Evolutionary conservation across 2,113 vertebrate species (phyloP).

Genomic region (Brevimyrus niger): DNA sequence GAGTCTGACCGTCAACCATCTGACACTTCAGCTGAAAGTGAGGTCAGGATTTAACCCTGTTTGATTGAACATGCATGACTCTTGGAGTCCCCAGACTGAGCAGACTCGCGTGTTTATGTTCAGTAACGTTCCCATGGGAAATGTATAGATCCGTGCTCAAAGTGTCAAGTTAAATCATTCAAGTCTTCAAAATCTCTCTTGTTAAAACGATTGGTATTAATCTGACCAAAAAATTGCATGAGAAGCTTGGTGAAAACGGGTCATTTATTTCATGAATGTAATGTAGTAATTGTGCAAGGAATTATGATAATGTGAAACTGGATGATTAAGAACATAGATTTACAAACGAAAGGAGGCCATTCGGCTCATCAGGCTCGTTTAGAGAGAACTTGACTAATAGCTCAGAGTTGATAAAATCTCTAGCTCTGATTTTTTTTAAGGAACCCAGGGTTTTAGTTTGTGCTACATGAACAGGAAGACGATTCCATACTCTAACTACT

Average conservation of each 20-base stretch:
- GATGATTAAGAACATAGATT: neutral
- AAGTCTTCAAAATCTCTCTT: neutral
- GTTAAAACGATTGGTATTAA: neutral
- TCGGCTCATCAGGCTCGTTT: too few species aligned
- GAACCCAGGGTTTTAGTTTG: too few species aligned
- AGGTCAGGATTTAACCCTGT: neutral
- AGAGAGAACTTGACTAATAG: too few species aligned
- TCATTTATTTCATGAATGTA: neutral
- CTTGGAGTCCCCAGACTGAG: neutral
- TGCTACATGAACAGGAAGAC: too few species aligned
- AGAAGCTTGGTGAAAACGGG: neutral
- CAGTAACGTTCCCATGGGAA: neutral
- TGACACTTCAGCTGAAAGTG: neutral
- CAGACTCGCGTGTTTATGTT: neutral
- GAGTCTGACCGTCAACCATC: neutral
- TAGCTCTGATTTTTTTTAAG: too few species aligned
- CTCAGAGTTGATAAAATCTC: too few species aligned
- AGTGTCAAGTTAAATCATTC: too few species aligned
- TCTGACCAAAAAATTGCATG: neutral
- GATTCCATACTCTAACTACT: too few species aligned
- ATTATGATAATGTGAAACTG: neutral
- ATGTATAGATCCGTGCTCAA: neutral
- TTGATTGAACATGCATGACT: too few species aligned
- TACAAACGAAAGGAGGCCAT: too few species aligned
- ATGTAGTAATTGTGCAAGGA: neutral